A percentile compares a stretch with the other conserved stretches of the same genome.
Evolutionary conservation across 2,797 vertebrate genomes (phyloP).

Genomic region (Pelodytes ibericus): DNA sequence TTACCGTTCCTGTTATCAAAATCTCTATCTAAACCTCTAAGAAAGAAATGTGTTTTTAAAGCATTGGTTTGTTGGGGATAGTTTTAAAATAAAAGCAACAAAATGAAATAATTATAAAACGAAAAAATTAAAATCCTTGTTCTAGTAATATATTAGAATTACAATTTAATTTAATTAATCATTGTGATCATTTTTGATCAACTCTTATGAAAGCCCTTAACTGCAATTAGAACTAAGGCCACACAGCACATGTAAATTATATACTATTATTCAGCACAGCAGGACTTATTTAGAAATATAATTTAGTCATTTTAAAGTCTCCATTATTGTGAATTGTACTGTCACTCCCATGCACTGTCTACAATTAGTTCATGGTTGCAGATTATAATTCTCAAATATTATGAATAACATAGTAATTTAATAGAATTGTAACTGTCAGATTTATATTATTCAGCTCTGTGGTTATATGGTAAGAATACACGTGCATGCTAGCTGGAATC

Average conservation of each 20-base stretch:
- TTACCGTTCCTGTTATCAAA: not conserved
- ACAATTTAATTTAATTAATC: constrained; percentile 5
- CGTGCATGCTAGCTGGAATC: no score
- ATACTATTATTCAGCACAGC: not conserved
- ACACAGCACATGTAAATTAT: not conserved
- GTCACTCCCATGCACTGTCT: not conserved
- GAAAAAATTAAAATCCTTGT: not conserved
- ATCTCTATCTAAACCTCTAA: not conserved
- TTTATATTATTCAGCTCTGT: no score
- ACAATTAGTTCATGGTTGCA: no score
- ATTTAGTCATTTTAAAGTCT: constrained; percentile 3
- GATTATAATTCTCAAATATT: no score
- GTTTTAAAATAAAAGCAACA: not conserved
- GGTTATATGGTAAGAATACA: no score
- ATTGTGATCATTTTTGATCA: constrained; percentile 2
- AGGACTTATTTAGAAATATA: not conserved
- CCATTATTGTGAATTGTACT: not conserved
- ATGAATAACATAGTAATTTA: no score
- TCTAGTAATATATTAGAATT: not conserved
- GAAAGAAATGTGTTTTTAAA: not conserved
- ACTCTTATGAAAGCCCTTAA: not conserved
- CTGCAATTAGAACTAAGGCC: constrained; percentile 2
- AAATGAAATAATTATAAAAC: not conserved
- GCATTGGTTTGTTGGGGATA: not conserved
- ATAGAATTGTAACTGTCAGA: no score